Base-by-base conservation (phyloP, 2,113 vertebrate genomes). In the Grallaria varia region DNA sequence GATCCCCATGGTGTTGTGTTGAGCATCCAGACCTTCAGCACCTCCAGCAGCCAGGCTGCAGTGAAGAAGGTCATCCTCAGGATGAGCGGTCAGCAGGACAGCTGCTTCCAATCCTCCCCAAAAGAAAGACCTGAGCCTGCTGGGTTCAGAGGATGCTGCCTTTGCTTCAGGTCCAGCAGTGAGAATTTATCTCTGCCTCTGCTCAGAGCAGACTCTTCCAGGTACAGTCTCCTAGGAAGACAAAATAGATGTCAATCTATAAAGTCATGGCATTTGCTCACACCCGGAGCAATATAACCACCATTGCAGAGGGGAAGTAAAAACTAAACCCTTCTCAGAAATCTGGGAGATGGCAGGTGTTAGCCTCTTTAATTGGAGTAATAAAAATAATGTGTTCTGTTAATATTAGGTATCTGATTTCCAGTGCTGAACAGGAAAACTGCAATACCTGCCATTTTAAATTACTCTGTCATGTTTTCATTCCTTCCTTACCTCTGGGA, bases 401-500 rank as follows among this genome's bases (percentile, higher is more conserved):
- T 97, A 86, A 66, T 97, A 98, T 95, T 89, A 93, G 93, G 87
- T 96, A 96, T 98, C 97, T 95, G 50, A 81, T 98, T 98, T 98
- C 96, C 92, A 97, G 75, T 58, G 72, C 78, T 95, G 95, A 97
- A 95, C 96, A 96, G 93, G 79, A 94, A 97, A 96, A 95, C 89
- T 84, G 92, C 81, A 94, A 84, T 97, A 97, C 96, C 97, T 98
- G 97, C 94, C 97, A 98, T 97, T 98, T 97, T 95, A 97, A 98
- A 98, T 98, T 97, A 98, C 89, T 95, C 93, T 97, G 97, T 98
- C 97, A 96, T 95, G 97, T 97, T 98, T 98, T 96, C 97, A 97
- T 97, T 96, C 96, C 96, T 92, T 95, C 60, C 77, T 94, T 83
- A 59, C 92, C 98, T 93, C 62, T 83, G 96, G 95, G 98, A 98